phyloP scores from a whole-genome alignment of 2,797 vertebrate genomes.

The Xenopus petersii region DNA sequence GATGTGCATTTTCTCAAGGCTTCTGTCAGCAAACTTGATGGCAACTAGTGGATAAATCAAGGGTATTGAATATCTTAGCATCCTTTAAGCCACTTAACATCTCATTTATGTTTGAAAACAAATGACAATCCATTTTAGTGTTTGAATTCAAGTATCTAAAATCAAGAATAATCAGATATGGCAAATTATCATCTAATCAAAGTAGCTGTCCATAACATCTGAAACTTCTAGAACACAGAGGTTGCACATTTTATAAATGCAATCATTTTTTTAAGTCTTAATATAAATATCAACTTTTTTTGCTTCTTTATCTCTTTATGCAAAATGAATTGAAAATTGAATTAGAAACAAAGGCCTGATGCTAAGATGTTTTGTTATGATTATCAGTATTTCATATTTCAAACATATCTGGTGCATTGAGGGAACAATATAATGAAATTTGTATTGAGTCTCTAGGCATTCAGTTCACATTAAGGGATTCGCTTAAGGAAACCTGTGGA shows the following conservation, averaged over 20 bases:
- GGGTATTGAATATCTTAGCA: conserved; percentile 44
- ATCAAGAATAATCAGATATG: conserved; percentile 45
- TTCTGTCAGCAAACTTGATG: conserved; percentile 38
- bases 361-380: background rate
- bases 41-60: conserved; percentile 39
- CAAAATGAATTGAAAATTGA: background rate
- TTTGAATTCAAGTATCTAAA: conserved; percentile 44
- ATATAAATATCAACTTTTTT: background rate
- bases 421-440: background rate
- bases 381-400: background rate
- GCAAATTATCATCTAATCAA: conserved; percentile 33
- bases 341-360: background rate
- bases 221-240: background rate
- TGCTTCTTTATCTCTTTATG: background rate
- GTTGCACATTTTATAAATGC: background rate
- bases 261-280: background rate
- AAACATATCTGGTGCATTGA: background rate
- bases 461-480: conserved; percentile 1
- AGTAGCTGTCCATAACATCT: background rate
- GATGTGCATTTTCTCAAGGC: conserved; percentile 11
- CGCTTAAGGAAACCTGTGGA: conserved; percentile 13
- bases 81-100: conserved; percentile 44
- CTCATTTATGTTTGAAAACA: conserved; percentile 49
- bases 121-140: conserved; percentile 40
- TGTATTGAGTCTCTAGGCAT: background rate